Evolutionary conservation across 2,113 vertebrate species (phyloP).

Genomic region (Camelus bactrianus): DNA sequence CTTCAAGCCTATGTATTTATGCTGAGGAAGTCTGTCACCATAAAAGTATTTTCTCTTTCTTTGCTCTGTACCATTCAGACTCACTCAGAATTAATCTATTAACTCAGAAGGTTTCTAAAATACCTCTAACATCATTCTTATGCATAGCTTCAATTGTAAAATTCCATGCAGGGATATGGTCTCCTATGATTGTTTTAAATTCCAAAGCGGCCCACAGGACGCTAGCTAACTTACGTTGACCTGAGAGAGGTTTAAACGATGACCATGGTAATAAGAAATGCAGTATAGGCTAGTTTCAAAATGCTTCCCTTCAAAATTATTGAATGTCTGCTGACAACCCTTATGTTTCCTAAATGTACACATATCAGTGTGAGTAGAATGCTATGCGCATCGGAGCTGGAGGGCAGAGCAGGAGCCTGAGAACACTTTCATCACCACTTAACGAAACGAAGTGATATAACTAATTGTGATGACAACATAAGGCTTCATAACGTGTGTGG

Average conservation of each 20-base stretch:
- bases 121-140: not conserved
- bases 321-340: not conserved
- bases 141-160: conserved; percentile 30
- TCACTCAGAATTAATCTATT: conserved; percentile 3
- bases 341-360: not conserved
- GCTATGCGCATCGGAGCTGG: not conserved
- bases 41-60: conserved; percentile 27
- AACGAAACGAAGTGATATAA: not conserved
- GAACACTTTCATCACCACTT: conserved; percentile 4
- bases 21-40: not conserved
- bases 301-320: conserved; percentile 16
- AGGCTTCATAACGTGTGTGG: not conserved
- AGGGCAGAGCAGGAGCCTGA: not conserved
- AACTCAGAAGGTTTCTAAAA: not conserved
- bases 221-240: not conserved
- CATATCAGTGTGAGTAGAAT: not conserved
- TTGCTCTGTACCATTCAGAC: conserved; percentile 15
- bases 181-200: not conserved
- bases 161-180: not conserved
- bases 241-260: not conserved
- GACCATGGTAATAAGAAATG: not conserved
- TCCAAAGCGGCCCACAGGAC: not conserved
- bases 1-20: not conserved
- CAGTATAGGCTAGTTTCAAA: not conserved
- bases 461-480: not conserved